phyloP scores from a whole-genome alignment of 2,113 vertebrate species.

The Prietella phreatophila region DNA sequence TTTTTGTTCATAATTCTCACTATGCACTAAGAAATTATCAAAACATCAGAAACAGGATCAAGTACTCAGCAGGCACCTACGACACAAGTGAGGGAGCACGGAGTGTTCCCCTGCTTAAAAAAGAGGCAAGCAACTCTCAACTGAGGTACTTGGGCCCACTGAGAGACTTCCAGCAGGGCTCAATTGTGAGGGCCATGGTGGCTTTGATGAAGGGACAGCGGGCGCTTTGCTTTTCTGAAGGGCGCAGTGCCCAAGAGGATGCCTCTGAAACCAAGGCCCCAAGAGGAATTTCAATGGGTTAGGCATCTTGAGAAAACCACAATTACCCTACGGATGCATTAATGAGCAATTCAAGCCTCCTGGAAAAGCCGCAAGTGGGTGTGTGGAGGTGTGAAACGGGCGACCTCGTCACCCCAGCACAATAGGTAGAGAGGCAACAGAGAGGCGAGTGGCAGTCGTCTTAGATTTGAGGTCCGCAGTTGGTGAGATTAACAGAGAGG shows the following conservation, averaged over 20 bases:
- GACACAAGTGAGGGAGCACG: slow-evolving; percentile 15
- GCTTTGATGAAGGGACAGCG: slow-evolving; percentile 59
- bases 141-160: slow-evolving; percentile 47
- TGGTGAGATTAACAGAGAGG: slow-evolving; percentile 56
- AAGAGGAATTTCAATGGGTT: slow-evolving; percentile 40
- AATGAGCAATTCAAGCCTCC: slow-evolving; percentile 63
- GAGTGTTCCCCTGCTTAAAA: slow-evolving; percentile 30
- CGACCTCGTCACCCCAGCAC: slow-evolving; percentile 74
- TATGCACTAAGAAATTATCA: not conserved
- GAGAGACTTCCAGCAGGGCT: slow-evolving; percentile 64
- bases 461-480: slow-evolving; percentile 58
- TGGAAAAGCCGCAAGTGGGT: slow-evolving; percentile 60
- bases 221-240: slow-evolving; percentile 33
- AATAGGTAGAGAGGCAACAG: slow-evolving; percentile 54
- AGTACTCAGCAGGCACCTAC: not conserved
- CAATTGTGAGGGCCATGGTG: slow-evolving; percentile 59
- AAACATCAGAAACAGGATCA: not conserved
- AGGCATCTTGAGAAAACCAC: slow-evolving; percentile 52
- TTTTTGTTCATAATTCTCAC: not conserved
- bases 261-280: slow-evolving; percentile 31
- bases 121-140: slow-evolving; percentile 32
- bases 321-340: slow-evolving; percentile 65
- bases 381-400: slow-evolving; percentile 72
- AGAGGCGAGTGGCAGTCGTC: slow-evolving; percentile 57
- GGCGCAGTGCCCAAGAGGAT: slow-evolving; percentile 24